Conservation (phyloP, 2,888 invertebrate species). For the Celastrina argiolus region DNA sequence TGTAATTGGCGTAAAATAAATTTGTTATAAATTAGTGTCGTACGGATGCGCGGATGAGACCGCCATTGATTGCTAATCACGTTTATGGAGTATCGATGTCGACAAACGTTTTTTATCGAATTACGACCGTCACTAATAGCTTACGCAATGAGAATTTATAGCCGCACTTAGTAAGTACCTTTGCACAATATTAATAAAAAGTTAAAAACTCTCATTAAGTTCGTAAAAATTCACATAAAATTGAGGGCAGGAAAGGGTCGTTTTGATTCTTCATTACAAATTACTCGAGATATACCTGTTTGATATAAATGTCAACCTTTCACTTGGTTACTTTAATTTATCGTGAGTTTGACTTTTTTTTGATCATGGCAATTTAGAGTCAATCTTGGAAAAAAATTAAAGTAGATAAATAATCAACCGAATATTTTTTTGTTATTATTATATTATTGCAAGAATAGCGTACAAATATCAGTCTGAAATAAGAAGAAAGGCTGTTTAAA, state of each 20-base stretch:
- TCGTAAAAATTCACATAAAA: constrained; percentile 19
- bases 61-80: constrained; percentile 43
- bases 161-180: constrained; percentile 24
- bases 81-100: constrained; percentile 45
- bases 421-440: too few relatives aligned
- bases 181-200: constrained; percentile 23
- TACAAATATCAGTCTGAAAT: too few relatives aligned
- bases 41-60: constrained; percentile 25
- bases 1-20: constrained; percentile 30
- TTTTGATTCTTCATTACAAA: constrained; percentile 21
- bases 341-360: neutral
- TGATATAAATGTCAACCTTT: constrained; percentile 20
- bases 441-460: too few relatives aligned
- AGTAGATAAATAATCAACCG: too few relatives aligned
- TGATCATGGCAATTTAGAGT: too few relatives aligned
- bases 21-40: constrained; percentile 29
- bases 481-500: neutral
- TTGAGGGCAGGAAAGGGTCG: constrained; percentile 18
- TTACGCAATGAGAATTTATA: constrained; percentile 38
- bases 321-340: constrained; percentile 13
- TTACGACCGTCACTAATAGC: constrained; percentile 43
- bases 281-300: constrained; percentile 17
- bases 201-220: constrained; percentile 22
- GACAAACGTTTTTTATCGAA: constrained; percentile 44
- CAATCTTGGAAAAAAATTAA: too few relatives aligned